Percentiles rank a stretch among this genome's conserved stretches.
Conservation (phyloP, 2,113 vertebrate genomes). For the Burhinus oedicnemus region DNA sequence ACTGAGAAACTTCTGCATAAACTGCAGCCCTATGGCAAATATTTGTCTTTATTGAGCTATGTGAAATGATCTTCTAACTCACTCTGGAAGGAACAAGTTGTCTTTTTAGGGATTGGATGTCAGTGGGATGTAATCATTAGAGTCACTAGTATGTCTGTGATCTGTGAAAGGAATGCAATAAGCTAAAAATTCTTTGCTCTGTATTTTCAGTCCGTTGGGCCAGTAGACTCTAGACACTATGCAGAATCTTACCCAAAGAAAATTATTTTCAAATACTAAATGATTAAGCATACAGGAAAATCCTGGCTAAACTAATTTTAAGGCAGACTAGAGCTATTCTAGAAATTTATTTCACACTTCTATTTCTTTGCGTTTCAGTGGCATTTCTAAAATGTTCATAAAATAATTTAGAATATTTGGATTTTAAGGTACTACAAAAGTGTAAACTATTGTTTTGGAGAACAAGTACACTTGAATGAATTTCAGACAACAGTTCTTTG, state of each 20-base stretch:
- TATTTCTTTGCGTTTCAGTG: not conserved
- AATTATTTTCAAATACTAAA: not conserved
- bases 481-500: not conserved
- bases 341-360: not conserved
- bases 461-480: not conserved
- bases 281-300: not conserved
- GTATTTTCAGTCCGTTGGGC: not conserved
- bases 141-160: not conserved
- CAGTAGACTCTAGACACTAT: not conserved
- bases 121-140: not conserved
- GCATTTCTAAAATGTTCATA: not conserved
- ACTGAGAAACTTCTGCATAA: not conserved
- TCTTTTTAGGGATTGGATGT: not conserved
- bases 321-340: not conserved
- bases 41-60: not conserved
- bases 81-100: not conserved
- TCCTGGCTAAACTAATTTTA: not conserved
- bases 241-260: not conserved
- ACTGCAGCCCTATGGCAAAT: not conserved
- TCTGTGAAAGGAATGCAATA: not conserved
- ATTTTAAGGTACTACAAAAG: not conserved
- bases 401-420: not conserved
- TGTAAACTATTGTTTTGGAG: not conserved
- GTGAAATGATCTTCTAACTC: not conserved
- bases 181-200: constrained; percentile 6